phyloP scores from a whole-genome alignment of 2,113 vertebrate species.

The Alethe castanea region DNA sequence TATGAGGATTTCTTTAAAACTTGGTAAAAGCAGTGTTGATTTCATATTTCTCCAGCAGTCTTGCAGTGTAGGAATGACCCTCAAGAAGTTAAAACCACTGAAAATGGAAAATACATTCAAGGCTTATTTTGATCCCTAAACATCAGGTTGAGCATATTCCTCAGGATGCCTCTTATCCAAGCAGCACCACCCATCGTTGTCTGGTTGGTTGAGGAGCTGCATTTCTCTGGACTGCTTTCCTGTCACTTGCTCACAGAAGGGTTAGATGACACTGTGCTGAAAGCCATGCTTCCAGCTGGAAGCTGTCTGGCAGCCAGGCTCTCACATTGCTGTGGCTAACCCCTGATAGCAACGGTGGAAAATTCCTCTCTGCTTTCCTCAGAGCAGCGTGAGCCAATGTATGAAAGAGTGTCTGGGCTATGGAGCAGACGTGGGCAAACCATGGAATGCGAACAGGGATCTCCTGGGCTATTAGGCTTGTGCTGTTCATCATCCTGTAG shows the following conservation, averaged over 20 bases:
- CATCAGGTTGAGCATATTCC: not conserved
- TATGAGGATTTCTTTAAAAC: not conserved
- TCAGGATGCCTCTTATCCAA: not conserved
- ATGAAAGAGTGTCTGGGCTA: not conserved
- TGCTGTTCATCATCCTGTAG: not conserved
- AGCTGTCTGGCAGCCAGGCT: not conserved
- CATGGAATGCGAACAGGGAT: not conserved
- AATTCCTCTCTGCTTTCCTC: not conserved
- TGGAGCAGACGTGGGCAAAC: not conserved
- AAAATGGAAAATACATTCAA: constrained; percentile 5
- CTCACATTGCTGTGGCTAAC: not conserved
- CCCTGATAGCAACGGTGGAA: not conserved
- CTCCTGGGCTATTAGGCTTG: not conserved
- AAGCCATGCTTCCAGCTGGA: constrained; percentile 22
- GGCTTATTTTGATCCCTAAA: not conserved
- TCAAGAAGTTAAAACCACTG: not conserved
- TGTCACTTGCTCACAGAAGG: not conserved
- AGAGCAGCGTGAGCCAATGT: not conserved
- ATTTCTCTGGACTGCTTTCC: not conserved
- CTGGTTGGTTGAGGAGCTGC: not conserved
- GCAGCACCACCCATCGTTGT: not conserved
- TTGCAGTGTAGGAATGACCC: not conserved
- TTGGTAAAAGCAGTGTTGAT: not conserved
- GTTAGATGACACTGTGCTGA: not conserved
- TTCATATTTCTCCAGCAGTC: not conserved